Evolutionary conservation across 2,797 vertebrate genomes (phyloP).

Genomic region (Sebastes hubbsi): DNA sequence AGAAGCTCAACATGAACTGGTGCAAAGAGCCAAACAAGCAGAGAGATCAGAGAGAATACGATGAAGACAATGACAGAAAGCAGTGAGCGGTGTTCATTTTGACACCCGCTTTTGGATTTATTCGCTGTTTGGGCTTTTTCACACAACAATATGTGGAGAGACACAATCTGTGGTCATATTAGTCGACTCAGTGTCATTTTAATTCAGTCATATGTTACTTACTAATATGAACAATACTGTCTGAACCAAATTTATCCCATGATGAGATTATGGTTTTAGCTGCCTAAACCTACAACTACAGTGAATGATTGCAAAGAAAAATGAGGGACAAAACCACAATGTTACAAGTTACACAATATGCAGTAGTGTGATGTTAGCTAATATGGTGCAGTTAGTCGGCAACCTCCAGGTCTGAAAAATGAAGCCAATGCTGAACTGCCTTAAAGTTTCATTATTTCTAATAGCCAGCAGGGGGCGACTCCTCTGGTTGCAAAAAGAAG

Average conservation of each 20-base stretch:
- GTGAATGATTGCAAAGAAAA: not conserved
- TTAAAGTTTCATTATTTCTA: too few species aligned
- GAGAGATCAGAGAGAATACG: slow-evolving; percentile 8
- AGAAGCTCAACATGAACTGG: slow-evolving; percentile 20
- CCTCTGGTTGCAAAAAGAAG: too few species aligned
- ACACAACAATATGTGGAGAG: not conserved
- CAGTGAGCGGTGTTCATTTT: not conserved
- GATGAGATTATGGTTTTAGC: not conserved
- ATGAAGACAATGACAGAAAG: not conserved
- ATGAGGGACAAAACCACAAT: not conserved
- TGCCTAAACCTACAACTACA: not conserved
- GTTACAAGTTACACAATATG: not conserved
- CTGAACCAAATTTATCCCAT: not conserved
- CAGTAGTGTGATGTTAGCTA: not conserved
- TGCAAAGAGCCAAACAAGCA: slow-evolving; percentile 26
- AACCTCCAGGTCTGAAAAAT: not conserved
- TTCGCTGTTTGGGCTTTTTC: not conserved
- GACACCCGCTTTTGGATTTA: not conserved
- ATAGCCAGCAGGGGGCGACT: too few species aligned
- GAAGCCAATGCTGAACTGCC: too few species aligned
- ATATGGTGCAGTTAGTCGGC: not conserved
- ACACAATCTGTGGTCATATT: not conserved
- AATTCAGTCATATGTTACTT: not conserved
- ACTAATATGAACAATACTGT: not conserved
- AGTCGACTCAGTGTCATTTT: not conserved